Evolutionary conservation across 2,113 vertebrate species (phyloP).

Genomic region (Camelus dromedarius): DNA sequence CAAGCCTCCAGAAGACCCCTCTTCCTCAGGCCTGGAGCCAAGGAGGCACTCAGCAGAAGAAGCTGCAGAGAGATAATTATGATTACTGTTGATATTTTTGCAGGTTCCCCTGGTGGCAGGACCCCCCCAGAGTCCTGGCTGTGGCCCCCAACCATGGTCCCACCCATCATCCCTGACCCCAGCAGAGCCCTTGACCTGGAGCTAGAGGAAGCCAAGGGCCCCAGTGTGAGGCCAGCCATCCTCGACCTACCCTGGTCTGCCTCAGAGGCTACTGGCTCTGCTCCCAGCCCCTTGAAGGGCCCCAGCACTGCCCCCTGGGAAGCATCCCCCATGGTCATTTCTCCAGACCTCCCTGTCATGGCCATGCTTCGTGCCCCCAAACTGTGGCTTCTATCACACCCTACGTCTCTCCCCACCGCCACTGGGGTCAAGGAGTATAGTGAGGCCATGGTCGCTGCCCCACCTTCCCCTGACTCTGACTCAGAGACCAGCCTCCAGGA

Average conservation of each 20-base stretch:
- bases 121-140: constrained; percentile 52
- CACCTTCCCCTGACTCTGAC: background rate
- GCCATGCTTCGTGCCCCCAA: constrained; percentile 80
- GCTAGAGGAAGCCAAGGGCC: background rate
- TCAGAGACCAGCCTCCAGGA: background rate
- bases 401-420: background rate
- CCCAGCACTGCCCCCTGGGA: background rate
- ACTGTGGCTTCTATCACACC: background rate
- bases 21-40: background rate
- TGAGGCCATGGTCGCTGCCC: background rate
- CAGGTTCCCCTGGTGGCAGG: constrained; percentile 60
- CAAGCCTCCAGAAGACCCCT: background rate
- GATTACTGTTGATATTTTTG: background rate
- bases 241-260: background rate
- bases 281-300: background rate
- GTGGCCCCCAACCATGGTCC: background rate
- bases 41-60: background rate
- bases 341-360: constrained; percentile 66
- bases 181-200: background rate
- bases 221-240: background rate
- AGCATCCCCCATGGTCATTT: background rate
- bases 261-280: background rate
- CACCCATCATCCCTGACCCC: background rate
- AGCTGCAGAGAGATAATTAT: background rate
- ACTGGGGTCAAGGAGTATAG: background rate